phyloP scores from a whole-genome alignment of 2,888 invertebrate species.

The Eurois occulta region DNA sequence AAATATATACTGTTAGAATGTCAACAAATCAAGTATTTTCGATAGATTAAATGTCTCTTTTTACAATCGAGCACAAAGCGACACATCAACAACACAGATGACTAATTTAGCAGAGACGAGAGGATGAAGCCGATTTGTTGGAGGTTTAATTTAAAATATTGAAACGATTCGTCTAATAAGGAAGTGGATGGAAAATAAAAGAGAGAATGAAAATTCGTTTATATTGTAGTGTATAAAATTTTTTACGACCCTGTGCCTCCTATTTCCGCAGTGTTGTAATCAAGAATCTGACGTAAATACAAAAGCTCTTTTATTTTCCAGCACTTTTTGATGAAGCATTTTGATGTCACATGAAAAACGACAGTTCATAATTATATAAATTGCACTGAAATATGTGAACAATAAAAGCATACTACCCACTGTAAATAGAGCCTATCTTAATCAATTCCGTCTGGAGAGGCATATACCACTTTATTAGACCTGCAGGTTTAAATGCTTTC shows the following conservation, averaged over 20 bases:
- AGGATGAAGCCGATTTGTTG: neutral
- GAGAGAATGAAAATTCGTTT: neutral
- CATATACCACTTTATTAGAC: slow-evolving; percentile 49
- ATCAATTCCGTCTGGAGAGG: slow-evolving; percentile 48
- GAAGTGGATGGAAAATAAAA: neutral
- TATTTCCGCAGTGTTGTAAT: neutral
- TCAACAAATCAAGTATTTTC: neutral
- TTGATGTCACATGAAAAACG: neutral
- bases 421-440: slow-evolving; percentile 31
- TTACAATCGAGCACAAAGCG: slow-evolving; percentile 18
- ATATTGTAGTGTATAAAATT: neutral
- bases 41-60: slow-evolving; percentile 21
- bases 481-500: slow-evolving; percentile 50
- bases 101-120: neutral
- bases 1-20: slow-evolving; percentile 12
- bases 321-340: neutral
- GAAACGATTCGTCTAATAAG: neutral
- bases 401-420: neutral
- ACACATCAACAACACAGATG: neutral
- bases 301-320: neutral
- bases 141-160: neutral
- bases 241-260: neutral
- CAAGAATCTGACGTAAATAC: too few relatives aligned
- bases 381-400: neutral
- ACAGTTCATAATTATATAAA: neutral